phyloP scores from a whole-genome alignment of 2,797 vertebrate genomes.

The Acanthornis magna region DNA sequence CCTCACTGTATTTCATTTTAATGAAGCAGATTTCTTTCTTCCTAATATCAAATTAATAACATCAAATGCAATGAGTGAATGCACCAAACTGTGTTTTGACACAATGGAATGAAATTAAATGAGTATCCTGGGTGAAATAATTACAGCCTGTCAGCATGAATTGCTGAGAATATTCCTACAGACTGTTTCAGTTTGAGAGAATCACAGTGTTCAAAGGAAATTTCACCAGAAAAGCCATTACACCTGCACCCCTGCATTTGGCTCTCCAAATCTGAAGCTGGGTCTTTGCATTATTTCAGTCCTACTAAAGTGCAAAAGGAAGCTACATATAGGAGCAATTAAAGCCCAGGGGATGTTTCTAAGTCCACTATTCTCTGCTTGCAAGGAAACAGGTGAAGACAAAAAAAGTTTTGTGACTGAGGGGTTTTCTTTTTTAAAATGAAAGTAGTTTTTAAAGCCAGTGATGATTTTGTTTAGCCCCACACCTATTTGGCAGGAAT shows the following conservation, averaged over 20 bases:
- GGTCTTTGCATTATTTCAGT: neutral
- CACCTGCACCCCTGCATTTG: neutral
- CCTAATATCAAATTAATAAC: neutral
- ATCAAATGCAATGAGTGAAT: neutral
- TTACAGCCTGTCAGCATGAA: neutral
- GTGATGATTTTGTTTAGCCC: neutral
- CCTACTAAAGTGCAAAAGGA: neutral
- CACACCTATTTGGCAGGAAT: neutral
- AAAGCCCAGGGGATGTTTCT: neutral
- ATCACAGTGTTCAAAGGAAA: neutral
- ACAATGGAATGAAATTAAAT: neutral
- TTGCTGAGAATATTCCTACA: neutral
- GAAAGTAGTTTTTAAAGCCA: neutral
- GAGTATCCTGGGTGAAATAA: neutral
- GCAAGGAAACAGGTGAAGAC: neutral
- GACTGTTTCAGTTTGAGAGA: neutral
- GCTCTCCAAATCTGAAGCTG: neutral
- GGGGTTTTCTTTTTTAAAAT: neutral
- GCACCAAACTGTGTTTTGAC: neutral
- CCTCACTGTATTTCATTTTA: neutral
- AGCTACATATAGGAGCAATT: neutral
- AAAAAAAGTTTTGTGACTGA: neutral
- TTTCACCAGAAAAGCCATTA: neutral
- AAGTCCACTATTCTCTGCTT: neutral
- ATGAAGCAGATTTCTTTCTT: neutral